A percentile compares a stretch with the other conserved stretches of the same genome.
Conservation (phyloP, 2,797 vertebrate species). For the Hypotaenidia okinawae region DNA sequence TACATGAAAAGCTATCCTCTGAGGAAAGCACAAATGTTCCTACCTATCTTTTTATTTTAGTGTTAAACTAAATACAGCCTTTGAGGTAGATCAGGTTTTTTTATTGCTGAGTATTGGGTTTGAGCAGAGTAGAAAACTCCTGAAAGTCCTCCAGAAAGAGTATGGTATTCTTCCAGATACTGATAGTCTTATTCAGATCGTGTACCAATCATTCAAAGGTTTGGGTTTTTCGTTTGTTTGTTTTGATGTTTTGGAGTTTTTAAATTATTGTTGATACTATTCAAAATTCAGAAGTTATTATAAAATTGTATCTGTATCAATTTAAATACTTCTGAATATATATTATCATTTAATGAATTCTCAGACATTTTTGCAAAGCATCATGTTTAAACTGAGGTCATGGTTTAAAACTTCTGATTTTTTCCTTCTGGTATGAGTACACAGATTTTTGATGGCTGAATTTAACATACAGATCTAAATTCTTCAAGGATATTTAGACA, state of each 20-base stretch:
- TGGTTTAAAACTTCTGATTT: not conserved
- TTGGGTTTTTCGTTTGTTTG: not conserved
- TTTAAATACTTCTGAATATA: not conserved
- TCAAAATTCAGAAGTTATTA: not conserved
- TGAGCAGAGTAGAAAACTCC: not conserved
- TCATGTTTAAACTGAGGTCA: not conserved
- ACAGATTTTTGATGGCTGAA: not conserved
- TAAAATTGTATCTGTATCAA: not conserved
- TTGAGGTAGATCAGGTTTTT: not conserved
- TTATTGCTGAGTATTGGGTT: not conserved
- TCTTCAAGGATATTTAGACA: not conserved
- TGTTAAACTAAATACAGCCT: not conserved
- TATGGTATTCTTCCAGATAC: not conserved
- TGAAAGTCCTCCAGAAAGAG: not conserved
- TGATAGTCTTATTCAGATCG: not conserved
- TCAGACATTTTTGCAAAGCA: not conserved
- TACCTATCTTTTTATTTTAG: not conserved
- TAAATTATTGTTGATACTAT: not conserved
- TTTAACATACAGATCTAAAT: not conserved
- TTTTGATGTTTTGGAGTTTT: not conserved
- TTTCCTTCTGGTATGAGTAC: not conserved
- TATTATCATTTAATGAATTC: not conserved
- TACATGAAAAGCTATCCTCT: not conserved
- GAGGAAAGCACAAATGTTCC: not conserved
- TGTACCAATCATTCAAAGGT: not conserved